Base-by-base conservation (phyloP, 2,888 invertebrate species). In the Drosophila fulvimacula region DNA sequence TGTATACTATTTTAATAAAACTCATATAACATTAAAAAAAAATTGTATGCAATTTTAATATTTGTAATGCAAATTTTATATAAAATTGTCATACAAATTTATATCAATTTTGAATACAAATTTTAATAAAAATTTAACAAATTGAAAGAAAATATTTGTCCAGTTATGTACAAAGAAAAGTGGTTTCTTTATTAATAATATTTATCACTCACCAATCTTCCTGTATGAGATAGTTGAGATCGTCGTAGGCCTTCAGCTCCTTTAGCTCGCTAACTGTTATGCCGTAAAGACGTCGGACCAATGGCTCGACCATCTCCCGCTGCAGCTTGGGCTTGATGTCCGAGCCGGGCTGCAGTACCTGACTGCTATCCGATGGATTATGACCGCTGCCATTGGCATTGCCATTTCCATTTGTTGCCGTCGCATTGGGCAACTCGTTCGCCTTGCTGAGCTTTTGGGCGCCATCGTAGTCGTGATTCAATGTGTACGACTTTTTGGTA, bases 201-300 rank as follows among this genome's bases (percentile, higher is more conserved):
- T 32, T 13, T 3, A 13, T 30, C 5, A 62, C 92, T 92, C 76
- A 93, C 93, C 89, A 85, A 81, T 93, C 93, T 76, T 91, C 92
- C 57, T 85, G 74, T 57, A 93, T 90, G 7, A 91, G 82, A 76
- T 88, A 93, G 72, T 93, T 93, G 48, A 91, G 90, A 88, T 93
- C 93, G 72, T 93, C 93, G 69, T 93, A 93, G 15, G 92, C 85
- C n/a, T 90, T 88, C 15, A 92, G 63, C 63, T 93, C 93, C 66
- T 89, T 90, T 3, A 92, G 84, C 13, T 88, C 89, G 51, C 84
- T 90, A 9, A 90, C 79, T 1, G 91, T 92, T 34, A 93, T 92
- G 36, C 93, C 93, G 71, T 93, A 93, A 3, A 93, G 79, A 0
- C 92, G 90, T 41, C 92, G 90, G 27, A 90, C 82, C 48, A 93